A percentile compares a stretch with the other conserved stretches of the same genome.
Evolutionary conservation across 1,140 invertebrate genomes (phyloP).

Genomic region (Drosophila mauritiana): DNA sequence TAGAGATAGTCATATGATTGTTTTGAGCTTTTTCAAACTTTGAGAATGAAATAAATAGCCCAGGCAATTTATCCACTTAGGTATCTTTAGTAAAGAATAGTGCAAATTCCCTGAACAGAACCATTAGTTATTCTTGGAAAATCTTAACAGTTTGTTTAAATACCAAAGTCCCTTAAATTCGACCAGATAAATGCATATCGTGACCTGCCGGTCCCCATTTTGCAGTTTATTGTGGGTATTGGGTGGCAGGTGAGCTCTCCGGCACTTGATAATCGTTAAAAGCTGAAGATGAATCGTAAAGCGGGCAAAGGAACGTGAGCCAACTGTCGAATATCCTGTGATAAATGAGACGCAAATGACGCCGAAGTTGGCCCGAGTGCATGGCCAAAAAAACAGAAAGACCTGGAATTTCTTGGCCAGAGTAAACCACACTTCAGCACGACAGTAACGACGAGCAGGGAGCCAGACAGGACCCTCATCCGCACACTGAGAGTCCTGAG

Average conservation of each 20-base stretch:
- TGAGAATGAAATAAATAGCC: too few species aligned
- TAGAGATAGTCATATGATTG: too few species aligned
- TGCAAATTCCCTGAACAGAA: too few species aligned
- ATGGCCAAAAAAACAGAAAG: constrained; percentile 16
- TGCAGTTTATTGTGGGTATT: constrained; percentile 20
- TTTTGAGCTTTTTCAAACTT: too few species aligned
- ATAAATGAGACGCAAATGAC: constrained; percentile 64
- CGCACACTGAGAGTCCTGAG: constrained; percentile 8
- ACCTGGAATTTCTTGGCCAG: not conserved
- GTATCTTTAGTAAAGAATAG: too few species aligned
- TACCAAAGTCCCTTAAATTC: not conserved
- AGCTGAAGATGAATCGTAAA: constrained; percentile 45
- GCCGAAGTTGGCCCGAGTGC: constrained; percentile 29
- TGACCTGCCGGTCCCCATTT: constrained; percentile 12
- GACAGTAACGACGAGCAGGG: constrained; percentile 48
- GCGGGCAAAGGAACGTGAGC: constrained; percentile 28
- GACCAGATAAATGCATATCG: not conserved
- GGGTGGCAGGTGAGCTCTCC: constrained; percentile 10
- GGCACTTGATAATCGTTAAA: constrained; percentile 48
- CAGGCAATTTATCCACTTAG: too few species aligned
- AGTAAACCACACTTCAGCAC: constrained; percentile 61
- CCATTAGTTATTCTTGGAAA: too few species aligned
- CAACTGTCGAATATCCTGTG: constrained; percentile 63
- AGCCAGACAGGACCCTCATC: constrained; percentile 5
- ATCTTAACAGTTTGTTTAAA: not conserved